Evolutionary conservation across 2,888 invertebrate genomes (phyloP), one percentile per base, ranked within the genome.

Genomic region (Yponomeuta plumbellus): DNA sequence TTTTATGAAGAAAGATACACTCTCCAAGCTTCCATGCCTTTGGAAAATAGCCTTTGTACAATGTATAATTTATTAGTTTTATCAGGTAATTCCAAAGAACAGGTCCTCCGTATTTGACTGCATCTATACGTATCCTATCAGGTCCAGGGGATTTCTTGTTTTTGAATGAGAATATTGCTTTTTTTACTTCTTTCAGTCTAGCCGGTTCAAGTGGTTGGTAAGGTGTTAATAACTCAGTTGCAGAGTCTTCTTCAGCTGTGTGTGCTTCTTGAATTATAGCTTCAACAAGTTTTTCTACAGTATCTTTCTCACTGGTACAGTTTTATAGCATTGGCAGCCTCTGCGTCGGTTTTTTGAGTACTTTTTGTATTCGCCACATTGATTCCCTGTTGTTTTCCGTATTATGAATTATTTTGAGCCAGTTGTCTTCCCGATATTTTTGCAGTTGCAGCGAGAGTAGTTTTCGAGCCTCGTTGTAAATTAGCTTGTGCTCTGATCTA

Each of bases 101-200:
- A 4, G 26, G 26, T 2, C 68, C 70, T 22, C 61, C 68, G 6
- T 68, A 68, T 68, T 69, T 69, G 26, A 70, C 67, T 26, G 64
- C 65, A 34, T 67, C 68, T 4, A 67, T 67, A 58, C 65, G 67
- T 10, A 68, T 68, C 11, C 26, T 57, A 22, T 70, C 69, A 2
- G 68, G 68, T 1, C 70, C 68, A 8, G 68, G 68, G 0, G 69
- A 66, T 57, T 68, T 68, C 17, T 66, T 67, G 23, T 68, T 68
- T 63, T 68, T 68, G 22, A 69, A 68, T 0, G 52, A 20, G 17
- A 64, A 44, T 4, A 63, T 23, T 34, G 66, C 62, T 10, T 11
- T 17, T 56, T 20, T 26, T 22, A 70, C n/a, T 64, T 68, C 69
- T 1, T 61, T 20, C 21, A 52, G 56, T 1, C 66, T 66, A 11